Evolutionary conservation across 2,797 vertebrate genomes (phyloP).

Genomic region (Margarornis squamiger): DNA sequence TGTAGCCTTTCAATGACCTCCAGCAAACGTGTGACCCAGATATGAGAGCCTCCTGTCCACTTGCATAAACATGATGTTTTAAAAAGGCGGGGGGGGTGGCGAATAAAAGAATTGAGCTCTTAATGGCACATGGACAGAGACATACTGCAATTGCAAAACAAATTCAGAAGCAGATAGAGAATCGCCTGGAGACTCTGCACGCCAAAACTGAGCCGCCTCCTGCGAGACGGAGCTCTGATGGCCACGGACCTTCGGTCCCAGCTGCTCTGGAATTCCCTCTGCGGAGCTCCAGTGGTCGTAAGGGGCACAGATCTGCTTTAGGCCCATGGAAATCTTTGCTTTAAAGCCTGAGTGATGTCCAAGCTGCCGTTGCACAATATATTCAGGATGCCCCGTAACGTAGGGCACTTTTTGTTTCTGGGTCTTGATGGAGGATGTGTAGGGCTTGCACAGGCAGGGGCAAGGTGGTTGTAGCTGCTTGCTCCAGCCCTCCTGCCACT

Average conservation of each 20-base stretch:
- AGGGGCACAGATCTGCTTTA: not conserved
- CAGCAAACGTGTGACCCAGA: conserved; percentile 82
- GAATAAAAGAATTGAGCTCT: conserved; percentile 63
- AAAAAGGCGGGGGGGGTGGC: conserved; percentile 41
- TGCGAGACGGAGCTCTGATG: not conserved
- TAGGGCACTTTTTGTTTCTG: not conserved
- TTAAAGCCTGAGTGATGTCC: not conserved
- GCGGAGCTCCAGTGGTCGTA: not conserved
- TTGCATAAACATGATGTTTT: conserved; percentile 76
- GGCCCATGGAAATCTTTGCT: not conserved
- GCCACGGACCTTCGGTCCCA: not conserved
- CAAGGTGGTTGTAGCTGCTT: not conserved
- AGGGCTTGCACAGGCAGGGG: not conserved
- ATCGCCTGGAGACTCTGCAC: conserved; percentile 53
- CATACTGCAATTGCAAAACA: conserved; percentile 53
- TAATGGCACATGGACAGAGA: conserved; percentile 54
- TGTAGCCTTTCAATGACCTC: conserved; percentile 84
- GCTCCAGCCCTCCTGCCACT: not conserved
- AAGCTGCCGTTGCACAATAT: not conserved
- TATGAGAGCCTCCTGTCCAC: conserved; percentile 78
- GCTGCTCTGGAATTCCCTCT: not conserved
- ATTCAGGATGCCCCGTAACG: not conserved
- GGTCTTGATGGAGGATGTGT: not conserved
- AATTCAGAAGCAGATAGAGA: conserved; percentile 60
- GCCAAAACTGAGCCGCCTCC: not conserved